Evolutionary conservation across 2,888 invertebrate genomes (phyloP).

Genomic region (Drosophila recens): DNA sequence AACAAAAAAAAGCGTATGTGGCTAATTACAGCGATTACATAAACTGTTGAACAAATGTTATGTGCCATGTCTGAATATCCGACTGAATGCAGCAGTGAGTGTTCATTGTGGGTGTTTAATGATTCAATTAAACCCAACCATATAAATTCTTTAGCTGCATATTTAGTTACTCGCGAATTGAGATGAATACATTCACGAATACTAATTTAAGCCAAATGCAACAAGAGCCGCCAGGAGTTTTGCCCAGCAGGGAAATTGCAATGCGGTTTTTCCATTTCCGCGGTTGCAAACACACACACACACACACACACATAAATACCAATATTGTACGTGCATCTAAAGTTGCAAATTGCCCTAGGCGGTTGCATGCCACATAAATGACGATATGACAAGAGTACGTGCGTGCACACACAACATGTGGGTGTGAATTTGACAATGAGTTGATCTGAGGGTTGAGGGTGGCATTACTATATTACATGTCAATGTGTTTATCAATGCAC

Average conservation of each 20-base stretch:
- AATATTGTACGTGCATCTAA: slow-evolving; percentile 43
- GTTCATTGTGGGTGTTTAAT: slow-evolving; percentile 27
- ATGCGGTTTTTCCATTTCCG: slow-evolving; percentile 23
- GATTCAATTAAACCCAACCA: slow-evolving; percentile 24
- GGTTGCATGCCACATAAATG: slow-evolving; percentile 26
- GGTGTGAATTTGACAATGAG: slow-evolving; percentile 11
- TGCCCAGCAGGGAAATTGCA: slow-evolving; percentile 6
- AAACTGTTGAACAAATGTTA: slow-evolving; percentile 47
- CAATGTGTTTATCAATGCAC: background rate
- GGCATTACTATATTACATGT: slow-evolving; percentile 5
- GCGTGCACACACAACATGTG: background rate
- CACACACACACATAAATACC: background rate
- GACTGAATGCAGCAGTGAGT: slow-evolving; percentile 6
- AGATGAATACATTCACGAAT: slow-evolving; percentile 1
- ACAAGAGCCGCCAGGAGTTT: slow-evolving; percentile 9
- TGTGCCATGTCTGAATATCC: slow-evolving; percentile 8
- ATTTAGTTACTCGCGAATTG: background rate
- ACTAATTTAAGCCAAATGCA: background rate
- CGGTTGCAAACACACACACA: slow-evolving; percentile 1
- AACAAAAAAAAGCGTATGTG: slow-evolving; percentile 45
- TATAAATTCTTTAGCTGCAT: slow-evolving; percentile 14
- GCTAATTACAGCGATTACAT: slow-evolving; percentile 75
- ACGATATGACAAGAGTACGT: slow-evolving; percentile 9
- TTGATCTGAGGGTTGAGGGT: background rate
- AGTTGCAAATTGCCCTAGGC: slow-evolving; percentile 86